These are phyloP conservation scores for Nomia melanderi DNA, from an alignment of 1,140 invertebrate species.

Conservation along the genomic window DNA sequence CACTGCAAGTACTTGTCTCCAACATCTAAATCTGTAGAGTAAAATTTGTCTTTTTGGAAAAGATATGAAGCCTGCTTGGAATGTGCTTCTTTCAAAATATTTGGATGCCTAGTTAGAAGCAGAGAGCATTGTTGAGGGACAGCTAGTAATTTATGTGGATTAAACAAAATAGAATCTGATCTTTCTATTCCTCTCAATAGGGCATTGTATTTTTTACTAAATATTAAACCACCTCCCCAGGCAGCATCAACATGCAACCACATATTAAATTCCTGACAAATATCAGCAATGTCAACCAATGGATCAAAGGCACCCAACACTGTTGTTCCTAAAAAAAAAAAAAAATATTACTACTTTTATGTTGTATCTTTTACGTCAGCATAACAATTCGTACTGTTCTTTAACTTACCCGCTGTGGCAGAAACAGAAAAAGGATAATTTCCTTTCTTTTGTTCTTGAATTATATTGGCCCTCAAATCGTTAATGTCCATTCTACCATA, in stretches of 20 bases:
- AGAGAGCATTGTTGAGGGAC: slow-evolving; percentile 94
- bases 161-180: slow-evolving; percentile 93
- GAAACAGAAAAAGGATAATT: slow-evolving; percentile 83
- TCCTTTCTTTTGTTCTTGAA: slow-evolving; percentile 75
- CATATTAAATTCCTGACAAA: slow-evolving; percentile 96
- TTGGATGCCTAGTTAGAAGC: slow-evolving; percentile 86
- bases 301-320: slow-evolving; percentile 98
- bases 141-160: slow-evolving; percentile 95
- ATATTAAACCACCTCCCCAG: slow-evolving; percentile 91
- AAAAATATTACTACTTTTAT: not conserved
- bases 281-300: slow-evolving; percentile 94
- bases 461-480: slow-evolving; percentile 81
- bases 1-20: slow-evolving; percentile 97
- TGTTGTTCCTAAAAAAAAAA: slow-evolving; percentile 88
- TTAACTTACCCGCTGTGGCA: slow-evolving; percentile 83
- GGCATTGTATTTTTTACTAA: slow-evolving; percentile 85
- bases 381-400: slow-evolving; percentile 27
- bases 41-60: slow-evolving; percentile 96
- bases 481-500: slow-evolving; percentile 82
- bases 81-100: slow-evolving; percentile 88
- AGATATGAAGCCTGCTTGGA: slow-evolving; percentile 91
- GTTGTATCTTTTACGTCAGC: not conserved
- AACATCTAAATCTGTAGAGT: slow-evolving; percentile 93
- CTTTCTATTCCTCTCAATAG: slow-evolving; percentile 87
- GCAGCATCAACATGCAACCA: slow-evolving; percentile 98